A percentile compares a stretch with the other conserved stretches of the same genome.
These are phyloP conservation scores for Molorchus minor DNA, from an alignment of 2,888 invertebrate genomes.

Conservation along the genomic window DNA sequence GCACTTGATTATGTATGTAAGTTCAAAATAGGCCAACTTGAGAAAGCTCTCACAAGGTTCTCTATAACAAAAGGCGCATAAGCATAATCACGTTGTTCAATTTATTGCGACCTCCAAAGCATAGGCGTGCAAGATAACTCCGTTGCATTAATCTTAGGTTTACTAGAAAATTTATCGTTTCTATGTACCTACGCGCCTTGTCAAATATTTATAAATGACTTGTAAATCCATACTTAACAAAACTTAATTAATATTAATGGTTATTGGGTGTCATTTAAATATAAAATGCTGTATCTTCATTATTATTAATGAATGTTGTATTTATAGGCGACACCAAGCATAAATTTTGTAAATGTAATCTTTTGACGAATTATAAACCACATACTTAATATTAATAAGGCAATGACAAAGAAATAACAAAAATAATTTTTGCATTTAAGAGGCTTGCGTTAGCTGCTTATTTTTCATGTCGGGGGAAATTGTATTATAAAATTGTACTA, in stretches of 20 bases:
- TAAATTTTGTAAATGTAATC: not conserved
- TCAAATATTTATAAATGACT: not conserved
- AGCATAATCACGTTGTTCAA: not conserved
- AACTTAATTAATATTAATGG: constrained; percentile 2
- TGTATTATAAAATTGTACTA: no score
- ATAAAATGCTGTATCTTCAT: not conserved
- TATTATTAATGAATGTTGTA: not conserved
- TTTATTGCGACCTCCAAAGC: not conserved
- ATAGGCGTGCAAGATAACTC: not conserved
- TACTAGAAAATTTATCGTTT: not conserved
- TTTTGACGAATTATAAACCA: constrained; percentile 1
- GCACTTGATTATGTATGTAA: no score
- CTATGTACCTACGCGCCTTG: not conserved
- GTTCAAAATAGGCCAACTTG: no score
- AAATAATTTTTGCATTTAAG: not conserved
- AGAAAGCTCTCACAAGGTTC: no score
- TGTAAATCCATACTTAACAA: not conserved
- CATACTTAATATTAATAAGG: not conserved
- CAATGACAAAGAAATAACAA: not conserved
- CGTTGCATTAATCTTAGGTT: not conserved
- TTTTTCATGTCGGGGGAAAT: no score
- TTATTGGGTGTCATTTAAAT: constrained; percentile 3
- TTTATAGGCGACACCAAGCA: not conserved
- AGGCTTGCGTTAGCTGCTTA: not conserved
- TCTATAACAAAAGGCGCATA: not conserved